These are phyloP conservation scores for Hirudo medicinalis DNA, from an alignment of 1,140 invertebrate species.

Conservation along the genomic window DNA sequence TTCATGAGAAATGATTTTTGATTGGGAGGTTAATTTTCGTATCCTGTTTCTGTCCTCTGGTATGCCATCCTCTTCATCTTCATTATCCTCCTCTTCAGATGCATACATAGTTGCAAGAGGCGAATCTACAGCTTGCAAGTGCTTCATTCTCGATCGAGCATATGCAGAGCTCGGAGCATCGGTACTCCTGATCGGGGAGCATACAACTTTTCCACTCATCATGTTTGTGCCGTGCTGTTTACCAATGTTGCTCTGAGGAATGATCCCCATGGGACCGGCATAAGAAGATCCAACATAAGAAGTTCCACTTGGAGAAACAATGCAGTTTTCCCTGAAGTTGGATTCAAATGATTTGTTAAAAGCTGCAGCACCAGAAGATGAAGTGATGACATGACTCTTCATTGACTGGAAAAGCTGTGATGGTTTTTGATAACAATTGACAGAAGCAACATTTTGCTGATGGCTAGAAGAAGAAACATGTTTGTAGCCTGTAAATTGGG, in stretches of 20 bases:
- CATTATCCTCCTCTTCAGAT: slow-evolving; percentile 8
- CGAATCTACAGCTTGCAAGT: background rate
- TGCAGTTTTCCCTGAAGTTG: background rate
- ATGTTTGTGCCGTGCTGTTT: background rate
- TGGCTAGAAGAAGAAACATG: background rate
- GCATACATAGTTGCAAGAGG: slow-evolving; percentile 6
- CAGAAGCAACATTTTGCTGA: background rate
- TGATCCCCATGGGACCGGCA: background rate
- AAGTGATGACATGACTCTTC: background rate
- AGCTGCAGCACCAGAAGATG: slow-evolving; percentile 1
- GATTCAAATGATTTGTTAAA: slow-evolving; percentile 13
- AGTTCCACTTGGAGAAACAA: background rate
- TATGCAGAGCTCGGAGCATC: background rate
- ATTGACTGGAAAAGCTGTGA: background rate
- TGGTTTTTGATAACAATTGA: background rate
- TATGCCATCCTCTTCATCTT: background rate
- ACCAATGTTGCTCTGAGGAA: background rate
- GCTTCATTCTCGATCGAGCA: background rate
- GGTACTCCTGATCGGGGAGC: background rate
- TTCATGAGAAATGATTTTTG: too few species aligned
- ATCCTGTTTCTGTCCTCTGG: background rate
- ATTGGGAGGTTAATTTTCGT: too few species aligned
- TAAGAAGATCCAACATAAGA: background rate
- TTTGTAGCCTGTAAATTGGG: background rate
- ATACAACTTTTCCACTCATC: background rate